phyloP scores from a whole-genome alignment of 2,113 vertebrate species.

The Verasper variegatus region DNA sequence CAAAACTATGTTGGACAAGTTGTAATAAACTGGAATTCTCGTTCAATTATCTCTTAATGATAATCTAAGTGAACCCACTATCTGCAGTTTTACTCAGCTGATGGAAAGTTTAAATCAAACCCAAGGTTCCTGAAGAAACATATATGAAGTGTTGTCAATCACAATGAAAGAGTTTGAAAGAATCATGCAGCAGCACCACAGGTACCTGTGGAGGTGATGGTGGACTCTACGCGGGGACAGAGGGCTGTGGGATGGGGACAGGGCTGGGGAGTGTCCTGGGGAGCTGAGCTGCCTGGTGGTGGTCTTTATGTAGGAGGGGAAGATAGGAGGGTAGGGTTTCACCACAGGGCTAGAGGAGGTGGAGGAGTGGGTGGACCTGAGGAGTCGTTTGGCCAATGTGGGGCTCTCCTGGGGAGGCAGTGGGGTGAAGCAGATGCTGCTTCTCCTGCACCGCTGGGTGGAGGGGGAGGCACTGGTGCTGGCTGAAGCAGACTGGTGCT shows the following conservation, averaged over 20 bases:
- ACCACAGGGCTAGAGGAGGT: constrained; percentile 62
- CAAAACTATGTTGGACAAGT: background rate
- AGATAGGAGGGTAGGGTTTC: constrained; percentile 88
- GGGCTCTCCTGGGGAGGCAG: constrained; percentile 79
- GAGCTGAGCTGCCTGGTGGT: constrained; percentile 95
- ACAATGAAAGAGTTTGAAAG: too few relatives aligned
- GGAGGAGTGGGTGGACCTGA: constrained; percentile 69
- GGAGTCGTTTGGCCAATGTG: constrained; percentile 80
- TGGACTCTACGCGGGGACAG: constrained; percentile 80
- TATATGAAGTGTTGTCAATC: too few relatives aligned
- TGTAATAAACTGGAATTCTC: background rate
- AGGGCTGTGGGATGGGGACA: constrained; percentile 91
- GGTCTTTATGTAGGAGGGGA: constrained; percentile 94
- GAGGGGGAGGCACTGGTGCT: constrained; percentile 1
- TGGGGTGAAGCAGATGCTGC: constrained; percentile 55
- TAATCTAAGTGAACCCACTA: too few relatives aligned
- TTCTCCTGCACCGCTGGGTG: constrained; percentile 53
- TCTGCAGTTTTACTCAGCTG: background rate
- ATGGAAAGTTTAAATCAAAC: background rate
- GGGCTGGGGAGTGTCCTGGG: constrained; percentile 86
- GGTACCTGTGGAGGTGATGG: constrained; percentile 76
- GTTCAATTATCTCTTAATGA: background rate
- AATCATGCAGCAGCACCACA: constrained; percentile 9
- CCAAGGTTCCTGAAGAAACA: too few relatives aligned
- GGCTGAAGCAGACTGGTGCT: constrained; percentile 18